Evolutionary conservation across 1,140 invertebrate species (phyloP).

Genomic region (Sminthurinus signatus): DNA sequence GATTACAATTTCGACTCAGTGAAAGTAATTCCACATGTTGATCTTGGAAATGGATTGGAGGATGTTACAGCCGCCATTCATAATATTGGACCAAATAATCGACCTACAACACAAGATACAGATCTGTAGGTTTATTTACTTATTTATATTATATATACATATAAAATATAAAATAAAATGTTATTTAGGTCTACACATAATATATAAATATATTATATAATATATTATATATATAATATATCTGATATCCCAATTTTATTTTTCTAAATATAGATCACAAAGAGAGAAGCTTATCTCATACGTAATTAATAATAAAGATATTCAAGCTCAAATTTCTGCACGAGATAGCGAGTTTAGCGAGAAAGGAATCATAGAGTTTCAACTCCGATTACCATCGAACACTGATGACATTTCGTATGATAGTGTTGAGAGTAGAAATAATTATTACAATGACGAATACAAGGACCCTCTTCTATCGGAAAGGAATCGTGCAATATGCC

Average conservation of each 20-base stretch:
- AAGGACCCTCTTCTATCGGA: conserved; percentile 18
- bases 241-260: no score
- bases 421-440: no score
- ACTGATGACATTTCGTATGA: background rate
- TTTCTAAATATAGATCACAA: no score
- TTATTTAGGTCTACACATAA: no score
- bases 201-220: no score
- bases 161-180: no score
- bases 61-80: conserved; percentile 6
- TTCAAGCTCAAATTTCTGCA: conserved; percentile 26
- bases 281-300: conserved; percentile 23
- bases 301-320: conserved; percentile 24
- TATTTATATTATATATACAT: no score
- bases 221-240: no score
- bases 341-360: conserved; percentile 41
- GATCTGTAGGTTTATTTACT: no score
- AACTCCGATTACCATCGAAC: conserved; percentile 39
- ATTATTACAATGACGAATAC: conserved; percentile 20
- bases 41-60: background rate
- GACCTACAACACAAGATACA: conserved; percentile 12
- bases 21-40: conserved; percentile 3
- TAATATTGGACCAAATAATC: background rate
- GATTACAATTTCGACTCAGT: conserved; percentile 7
- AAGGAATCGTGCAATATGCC: conserved; percentile 11
- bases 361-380: conserved; percentile 39